A percentile compares a stretch with the other conserved stretches of the same genome.
Evolutionary conservation across 92 coral and sea anemone species (phyloP).

Genomic region (Bergia puertoricense): DNA sequence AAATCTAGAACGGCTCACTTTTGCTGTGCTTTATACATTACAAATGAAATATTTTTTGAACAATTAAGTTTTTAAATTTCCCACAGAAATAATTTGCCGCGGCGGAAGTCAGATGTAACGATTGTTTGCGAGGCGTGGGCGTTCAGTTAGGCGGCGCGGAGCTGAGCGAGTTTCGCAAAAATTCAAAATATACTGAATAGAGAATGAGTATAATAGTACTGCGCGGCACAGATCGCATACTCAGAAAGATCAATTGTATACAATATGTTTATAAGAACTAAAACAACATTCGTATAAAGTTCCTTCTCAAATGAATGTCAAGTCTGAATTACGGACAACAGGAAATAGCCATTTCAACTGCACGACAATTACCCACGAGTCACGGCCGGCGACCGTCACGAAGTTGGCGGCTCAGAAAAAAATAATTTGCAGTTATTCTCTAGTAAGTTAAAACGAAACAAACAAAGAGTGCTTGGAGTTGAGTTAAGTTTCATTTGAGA

Average conservation of each 20-base stretch:
- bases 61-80: conserved; percentile 29
- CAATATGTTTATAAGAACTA: neutral
- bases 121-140: conserved; percentile 9
- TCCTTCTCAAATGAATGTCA: no score
- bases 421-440: neutral
- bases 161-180: neutral
- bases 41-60: conserved; percentile 17
- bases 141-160: conserved; percentile 1
- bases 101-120: conserved; percentile 20
- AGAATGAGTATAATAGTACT: neutral
- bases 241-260: neutral
- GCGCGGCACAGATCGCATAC: neutral
- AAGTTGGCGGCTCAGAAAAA: neutral
- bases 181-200: conserved; percentile 3
- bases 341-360: conserved; percentile 4
- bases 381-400: neutral
- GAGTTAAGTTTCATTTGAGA: neutral
- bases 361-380: neutral
- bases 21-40: neutral
- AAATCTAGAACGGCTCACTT: no score
- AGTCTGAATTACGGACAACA: conserved; percentile 12
- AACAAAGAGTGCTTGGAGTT: neutral
- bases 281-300: neutral
- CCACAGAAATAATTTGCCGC: conserved; percentile 34
- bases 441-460: neutral